Evolutionary conservation across 1,140 invertebrate genomes (phyloP), one percentile per base, ranked within the genome.

Genomic region (Tetramorium parvispinum): DNA sequence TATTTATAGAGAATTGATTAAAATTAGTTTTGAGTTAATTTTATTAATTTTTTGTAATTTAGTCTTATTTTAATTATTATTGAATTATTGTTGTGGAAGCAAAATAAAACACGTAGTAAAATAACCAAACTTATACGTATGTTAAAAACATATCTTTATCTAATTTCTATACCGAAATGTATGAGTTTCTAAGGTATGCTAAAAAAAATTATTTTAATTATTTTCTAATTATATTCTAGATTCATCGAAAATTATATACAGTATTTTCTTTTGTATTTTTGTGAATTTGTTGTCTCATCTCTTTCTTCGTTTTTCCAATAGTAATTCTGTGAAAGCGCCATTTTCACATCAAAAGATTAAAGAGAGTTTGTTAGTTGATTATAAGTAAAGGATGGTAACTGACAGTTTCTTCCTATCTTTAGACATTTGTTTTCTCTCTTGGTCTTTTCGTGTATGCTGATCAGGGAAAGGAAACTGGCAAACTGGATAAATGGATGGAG

Each of bases 381-480:
- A 55, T 91, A 63, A 77, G 87, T 83, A 87, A 81, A 85, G 68
- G 85, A 76, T 90, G 89, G 83, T 93, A 91, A 92, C 76, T 70
- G 65, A 79, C 86, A 79, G 86, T 85, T 91, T 89, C 82, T 91
- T 82, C 86, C 79, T 73, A 87, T 85, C 68, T 83, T 89, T 89
- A 89, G 76, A 89, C 89, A 92, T 92, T 89, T 87, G 89, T 91
- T 93, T 76, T 89, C 86, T 73, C 70, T 81, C 57, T 86, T 82
- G 65, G 53, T 76, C 77, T 85, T 77, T 88, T 90, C 90, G 87
- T 89, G 88, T 88, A 87, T 88, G 87, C 87, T 88, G 92, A 91
- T 91, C 90, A 92, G 88, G 91, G 89, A 93, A 92, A 88, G 91
- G 89, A 89, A 32, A 32, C 32, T 89, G 59, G 82, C 43, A 85